Percentiles rank a stretch among this genome's conserved stretches.
These are phyloP conservation scores for Leptopilina clavipes DNA, from an alignment of 1,140 invertebrate species.

Conservation along the genomic window DNA sequence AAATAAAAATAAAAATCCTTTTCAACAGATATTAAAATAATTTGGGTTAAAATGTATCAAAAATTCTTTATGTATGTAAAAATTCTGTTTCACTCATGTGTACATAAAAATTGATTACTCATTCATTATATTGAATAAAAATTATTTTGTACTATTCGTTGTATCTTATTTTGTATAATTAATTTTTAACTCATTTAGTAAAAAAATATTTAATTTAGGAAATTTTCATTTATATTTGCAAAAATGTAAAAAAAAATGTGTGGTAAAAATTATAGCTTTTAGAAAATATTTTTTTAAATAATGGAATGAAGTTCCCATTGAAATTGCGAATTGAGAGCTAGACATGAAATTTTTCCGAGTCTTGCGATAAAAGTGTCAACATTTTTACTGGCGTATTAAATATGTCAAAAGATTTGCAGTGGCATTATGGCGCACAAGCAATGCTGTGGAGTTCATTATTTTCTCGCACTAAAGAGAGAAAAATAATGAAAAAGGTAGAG, in stretches of 20 bases:
- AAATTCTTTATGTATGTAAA: background rate
- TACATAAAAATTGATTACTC: conserved; percentile 9
- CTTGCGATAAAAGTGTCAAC: conserved; percentile 28
- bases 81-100: background rate
- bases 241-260: too few relatives aligned
- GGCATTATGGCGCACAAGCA: conserved; percentile 22
- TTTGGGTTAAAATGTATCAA: too few relatives aligned
- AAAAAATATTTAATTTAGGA: background rate
- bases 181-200: too few relatives aligned
- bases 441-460: conserved; percentile 27
- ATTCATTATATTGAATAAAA: conserved; percentile 10
- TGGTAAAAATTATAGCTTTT: background rate
- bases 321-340: conserved; percentile 4
- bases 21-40: too few relatives aligned
- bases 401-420: conserved; percentile 29
- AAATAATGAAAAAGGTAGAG: conserved; percentile 22
- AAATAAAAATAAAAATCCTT: too few relatives aligned
- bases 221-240: too few relatives aligned
- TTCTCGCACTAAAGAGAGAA: conserved; percentile 16
- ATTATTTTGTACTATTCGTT: conserved; percentile 2
- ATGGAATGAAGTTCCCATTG: conserved; percentile 5
- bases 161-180: background rate
- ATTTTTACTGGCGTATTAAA: conserved; percentile 30
- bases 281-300: background rate
- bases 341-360: conserved; percentile 10